Evolutionary conservation across 2,888 invertebrate species (phyloP).

Genomic region (Branchipolynoe longqiensis): DNA sequence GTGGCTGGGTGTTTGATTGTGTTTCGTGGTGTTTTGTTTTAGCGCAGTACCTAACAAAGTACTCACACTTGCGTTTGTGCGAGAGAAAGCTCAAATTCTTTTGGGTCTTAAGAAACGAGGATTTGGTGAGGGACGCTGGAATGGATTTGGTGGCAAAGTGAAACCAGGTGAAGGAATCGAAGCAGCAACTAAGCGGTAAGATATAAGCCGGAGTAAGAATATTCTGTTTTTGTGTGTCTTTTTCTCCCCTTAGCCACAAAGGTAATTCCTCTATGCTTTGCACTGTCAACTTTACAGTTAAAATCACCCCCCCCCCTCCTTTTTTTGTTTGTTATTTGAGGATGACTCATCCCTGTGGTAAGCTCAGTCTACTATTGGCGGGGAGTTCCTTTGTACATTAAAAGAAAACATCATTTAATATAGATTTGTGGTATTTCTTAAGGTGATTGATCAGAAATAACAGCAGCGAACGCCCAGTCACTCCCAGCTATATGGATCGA

Average conservation of each 20-base stretch:
- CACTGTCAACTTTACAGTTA: not conserved
- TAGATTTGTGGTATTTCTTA: no score
- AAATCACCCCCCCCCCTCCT: no score
- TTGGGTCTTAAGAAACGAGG: constrained; percentile 89
- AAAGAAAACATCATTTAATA: no score
- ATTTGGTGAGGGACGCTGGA: constrained; percentile 88
- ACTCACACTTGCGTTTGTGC: constrained; percentile 83
- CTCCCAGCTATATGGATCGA: no score
- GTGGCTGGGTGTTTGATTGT: no score
- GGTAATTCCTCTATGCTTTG: not conserved
- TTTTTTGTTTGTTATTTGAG: no score
- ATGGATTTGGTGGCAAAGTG: constrained; percentile 91
- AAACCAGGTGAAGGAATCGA: constrained; percentile 86
- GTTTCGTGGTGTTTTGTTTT: not conserved
- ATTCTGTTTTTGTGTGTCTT: not conserved
- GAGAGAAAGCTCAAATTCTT: constrained; percentile 83
- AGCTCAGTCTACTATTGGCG: no score
- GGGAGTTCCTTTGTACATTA: no score
- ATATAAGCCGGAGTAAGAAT: not conserved
- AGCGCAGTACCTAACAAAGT: constrained; percentile 76
- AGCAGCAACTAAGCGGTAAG: constrained; percentile 86
- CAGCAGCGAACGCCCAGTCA: no score
- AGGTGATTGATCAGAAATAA: no score
- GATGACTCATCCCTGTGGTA: no score
- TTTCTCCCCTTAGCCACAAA: not conserved